Conservation (phyloP, 1,140 invertebrate genomes). For the Venturia canescens region DNA sequence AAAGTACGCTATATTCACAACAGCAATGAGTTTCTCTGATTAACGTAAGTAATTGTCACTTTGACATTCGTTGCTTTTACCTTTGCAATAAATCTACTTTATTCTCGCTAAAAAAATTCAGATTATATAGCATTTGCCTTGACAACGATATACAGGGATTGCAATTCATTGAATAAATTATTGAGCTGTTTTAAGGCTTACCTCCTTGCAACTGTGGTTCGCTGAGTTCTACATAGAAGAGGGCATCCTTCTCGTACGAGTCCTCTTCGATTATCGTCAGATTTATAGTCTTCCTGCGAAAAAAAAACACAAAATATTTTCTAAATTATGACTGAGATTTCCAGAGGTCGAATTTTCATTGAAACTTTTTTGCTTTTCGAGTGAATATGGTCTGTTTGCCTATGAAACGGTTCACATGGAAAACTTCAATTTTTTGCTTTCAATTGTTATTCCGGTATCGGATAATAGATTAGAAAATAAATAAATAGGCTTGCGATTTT, state of each 20-base stretch:
- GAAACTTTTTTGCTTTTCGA: neutral
- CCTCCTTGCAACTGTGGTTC: slow-evolving; percentile 91
- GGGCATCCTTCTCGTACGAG: slow-evolving; percentile 97
- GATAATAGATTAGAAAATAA: too few species aligned
- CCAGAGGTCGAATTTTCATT: neutral
- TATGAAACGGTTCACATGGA: too few species aligned
- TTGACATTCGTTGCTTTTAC: neutral
- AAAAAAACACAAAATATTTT: slow-evolving; percentile 51
- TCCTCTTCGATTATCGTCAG: slow-evolving; percentile 96
- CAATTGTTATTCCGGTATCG: too few species aligned
- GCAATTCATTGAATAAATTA: neutral
- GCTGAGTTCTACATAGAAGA: slow-evolving; percentile 94
- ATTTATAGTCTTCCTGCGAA: slow-evolving; percentile 88
- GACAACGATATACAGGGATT: neutral
- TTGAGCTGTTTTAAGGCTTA: slow-evolving; percentile 76
- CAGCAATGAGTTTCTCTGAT: neutral
- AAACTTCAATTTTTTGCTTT: too few species aligned
- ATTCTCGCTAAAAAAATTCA: neutral
- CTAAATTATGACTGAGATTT: neutral
- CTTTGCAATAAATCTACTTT: neutral
- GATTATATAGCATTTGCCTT: too few species aligned
- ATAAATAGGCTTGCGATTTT: too few species aligned
- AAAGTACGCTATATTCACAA: neutral
- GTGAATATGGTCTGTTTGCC: too few species aligned
- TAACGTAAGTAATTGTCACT: neutral